phyloP scores from a whole-genome alignment of 2,797 vertebrate genomes.

The Acrocephalus scirpaceus region DNA sequence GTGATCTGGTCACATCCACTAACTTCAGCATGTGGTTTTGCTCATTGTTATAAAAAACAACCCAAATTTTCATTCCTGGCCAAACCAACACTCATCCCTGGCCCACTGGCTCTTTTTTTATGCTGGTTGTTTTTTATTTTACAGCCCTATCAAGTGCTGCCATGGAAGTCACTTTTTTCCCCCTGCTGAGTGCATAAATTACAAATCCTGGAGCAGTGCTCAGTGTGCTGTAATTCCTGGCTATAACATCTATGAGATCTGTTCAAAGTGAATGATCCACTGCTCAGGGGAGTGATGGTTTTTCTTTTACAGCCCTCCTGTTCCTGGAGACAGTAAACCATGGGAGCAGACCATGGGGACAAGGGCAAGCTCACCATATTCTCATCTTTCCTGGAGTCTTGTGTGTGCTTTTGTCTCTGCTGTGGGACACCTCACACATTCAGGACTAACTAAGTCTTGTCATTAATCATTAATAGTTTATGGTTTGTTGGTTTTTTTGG shows the following conservation, averaged over 20 bases:
- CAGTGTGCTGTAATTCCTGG: not conserved
- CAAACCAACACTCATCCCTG: not conserved
- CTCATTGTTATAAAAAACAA: not conserved
- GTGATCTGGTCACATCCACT: not conserved
- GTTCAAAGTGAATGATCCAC: slow-evolving; percentile 3
- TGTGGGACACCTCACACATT: not conserved
- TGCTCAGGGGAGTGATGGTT: not conserved
- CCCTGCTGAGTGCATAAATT: not conserved
- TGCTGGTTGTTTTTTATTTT: not conserved
- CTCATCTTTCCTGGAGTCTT: not conserved
- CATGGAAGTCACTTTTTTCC: not conserved
- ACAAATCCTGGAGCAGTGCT: not conserved
- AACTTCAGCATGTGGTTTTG: not conserved
- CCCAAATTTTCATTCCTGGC: not conserved
- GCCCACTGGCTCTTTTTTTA: not conserved
- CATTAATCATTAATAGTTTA: not conserved
- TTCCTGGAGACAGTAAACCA: not conserved
- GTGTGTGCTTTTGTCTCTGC: not conserved
- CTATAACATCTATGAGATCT: not conserved
- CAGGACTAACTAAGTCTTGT: not conserved
- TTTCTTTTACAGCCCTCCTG: not conserved
- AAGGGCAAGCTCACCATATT: not conserved
- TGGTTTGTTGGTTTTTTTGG: no score
- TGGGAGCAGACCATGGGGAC: not conserved
- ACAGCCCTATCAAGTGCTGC: not conserved